Conservation (phyloP, 2,797 vertebrate genomes). For the Micrastur ruficollis region DNA sequence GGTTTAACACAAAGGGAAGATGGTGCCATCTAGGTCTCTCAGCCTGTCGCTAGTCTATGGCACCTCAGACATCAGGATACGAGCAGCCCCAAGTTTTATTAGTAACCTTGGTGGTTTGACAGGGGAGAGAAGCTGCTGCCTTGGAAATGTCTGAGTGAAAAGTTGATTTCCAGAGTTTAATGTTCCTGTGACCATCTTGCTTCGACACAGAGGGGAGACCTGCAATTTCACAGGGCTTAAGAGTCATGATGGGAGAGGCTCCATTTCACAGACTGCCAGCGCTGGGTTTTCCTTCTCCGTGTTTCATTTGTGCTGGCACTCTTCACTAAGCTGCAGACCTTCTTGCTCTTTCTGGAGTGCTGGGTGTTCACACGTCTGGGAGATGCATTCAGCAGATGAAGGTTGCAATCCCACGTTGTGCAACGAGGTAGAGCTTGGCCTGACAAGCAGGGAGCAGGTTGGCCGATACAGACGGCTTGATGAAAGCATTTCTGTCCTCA, state of each 20-base stretch:
- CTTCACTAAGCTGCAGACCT: neutral
- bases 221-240: neutral
- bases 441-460: neutral
- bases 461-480: neutral
- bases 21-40: neutral
- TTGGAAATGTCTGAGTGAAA: neutral
- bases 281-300: neutral
- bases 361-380: neutral
- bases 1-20: neutral
- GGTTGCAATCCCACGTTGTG: neutral
- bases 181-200: neutral
- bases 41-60: neutral
- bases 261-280: neutral
- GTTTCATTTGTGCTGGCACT: neutral
- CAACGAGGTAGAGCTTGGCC: neutral
- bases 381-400: neutral
- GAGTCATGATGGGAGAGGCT: neutral
- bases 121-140: neutral
- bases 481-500: slow-evolving; percentile 16
- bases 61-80: neutral
- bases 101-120: neutral
- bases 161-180: neutral
- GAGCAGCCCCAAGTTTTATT: neutral
- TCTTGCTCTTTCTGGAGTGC: neutral
- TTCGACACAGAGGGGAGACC: neutral